These are phyloP conservation scores for Chinchilla lanigera DNA, from an alignment of 2,113 vertebrate genomes.

Conservation along the genomic window DNA sequence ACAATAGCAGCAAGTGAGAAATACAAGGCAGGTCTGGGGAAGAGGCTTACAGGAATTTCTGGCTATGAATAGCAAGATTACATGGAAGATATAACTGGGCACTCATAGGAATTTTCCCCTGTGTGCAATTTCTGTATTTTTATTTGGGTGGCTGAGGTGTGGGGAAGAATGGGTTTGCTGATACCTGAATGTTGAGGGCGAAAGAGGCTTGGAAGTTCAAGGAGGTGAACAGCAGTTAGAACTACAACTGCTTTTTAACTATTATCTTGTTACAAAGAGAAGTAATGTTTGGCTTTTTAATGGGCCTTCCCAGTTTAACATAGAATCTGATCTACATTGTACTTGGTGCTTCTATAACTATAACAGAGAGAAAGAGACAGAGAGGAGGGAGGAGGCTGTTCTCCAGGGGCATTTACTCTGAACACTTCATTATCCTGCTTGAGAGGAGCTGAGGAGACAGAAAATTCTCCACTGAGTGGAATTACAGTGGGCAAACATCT, in stretches of 20 bases:
- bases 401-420: slow-evolving; percentile 45
- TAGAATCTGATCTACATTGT: slow-evolving; percentile 55
- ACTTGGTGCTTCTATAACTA: slow-evolving; percentile 48
- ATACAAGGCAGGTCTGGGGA: not conserved
- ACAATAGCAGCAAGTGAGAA: not conserved
- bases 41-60: not conserved
- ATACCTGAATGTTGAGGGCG: slow-evolving; percentile 46
- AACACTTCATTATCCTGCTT: slow-evolving; percentile 60
- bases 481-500: not conserved
- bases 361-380: not conserved
- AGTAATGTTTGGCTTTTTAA: slow-evolving; percentile 61
- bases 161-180: not conserved
- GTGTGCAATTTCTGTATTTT: not conserved
- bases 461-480: not conserved
- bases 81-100: not conserved
- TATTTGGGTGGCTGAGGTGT: not conserved
- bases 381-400: not conserved
- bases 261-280: slow-evolving; percentile 36
- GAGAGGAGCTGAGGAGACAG: not conserved
- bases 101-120: not conserved
- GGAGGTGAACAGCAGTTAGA: not conserved
- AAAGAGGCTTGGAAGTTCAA: not conserved
- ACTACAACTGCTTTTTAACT: not conserved
- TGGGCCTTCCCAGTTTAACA: slow-evolving; percentile 60
- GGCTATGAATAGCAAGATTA: not conserved